Evolutionary conservation across 2,888 invertebrate species (phyloP).

Genomic region (Argynnis bischoffii): DNA sequence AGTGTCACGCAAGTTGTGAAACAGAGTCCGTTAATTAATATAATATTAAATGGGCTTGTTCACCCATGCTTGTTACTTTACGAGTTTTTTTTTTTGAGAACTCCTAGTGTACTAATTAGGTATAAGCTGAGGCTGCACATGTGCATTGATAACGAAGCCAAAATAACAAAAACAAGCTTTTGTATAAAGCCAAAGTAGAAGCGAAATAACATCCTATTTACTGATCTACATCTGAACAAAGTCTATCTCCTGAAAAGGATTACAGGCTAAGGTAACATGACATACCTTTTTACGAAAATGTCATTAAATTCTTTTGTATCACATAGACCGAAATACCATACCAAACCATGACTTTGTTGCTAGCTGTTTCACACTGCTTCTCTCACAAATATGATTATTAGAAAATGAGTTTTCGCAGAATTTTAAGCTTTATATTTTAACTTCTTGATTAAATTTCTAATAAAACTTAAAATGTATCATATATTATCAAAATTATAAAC

Average conservation of each 20-base stretch:
- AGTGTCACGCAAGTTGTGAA: slow-evolving; percentile 31
- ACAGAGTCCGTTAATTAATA: slow-evolving; percentile 35
- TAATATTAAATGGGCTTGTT: slow-evolving; percentile 21
- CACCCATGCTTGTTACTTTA: slow-evolving; percentile 16
- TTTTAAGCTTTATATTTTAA: too few relatives aligned
- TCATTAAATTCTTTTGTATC: not conserved
- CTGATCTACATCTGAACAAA: not conserved
- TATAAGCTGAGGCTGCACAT: slow-evolving; percentile 10
- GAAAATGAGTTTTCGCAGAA: too few relatives aligned
- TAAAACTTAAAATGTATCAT: too few relatives aligned
- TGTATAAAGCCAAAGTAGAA: slow-evolving; percentile 4
- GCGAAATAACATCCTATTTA: not conserved
- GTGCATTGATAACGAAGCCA: slow-evolving; percentile 5
- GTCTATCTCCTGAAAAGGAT: not conserved
- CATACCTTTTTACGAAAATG: not conserved
- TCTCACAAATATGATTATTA: too few relatives aligned
- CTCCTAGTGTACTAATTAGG: slow-evolving; percentile 18
- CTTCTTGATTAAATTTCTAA: too few relatives aligned
- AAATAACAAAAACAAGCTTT: not conserved
- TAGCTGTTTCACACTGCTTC: too few relatives aligned
- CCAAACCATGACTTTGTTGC: too few relatives aligned
- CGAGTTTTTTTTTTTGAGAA: slow-evolving; percentile 6
- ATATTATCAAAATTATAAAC: too few relatives aligned
- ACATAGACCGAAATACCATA: too few relatives aligned
- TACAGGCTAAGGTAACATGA: not conserved